Percentiles rank a stretch among this genome's conserved stretches.
These are phyloP conservation scores for Cybosia mesomella DNA, from an alignment of 2,888 invertebrate species.

Conservation along the genomic window DNA sequence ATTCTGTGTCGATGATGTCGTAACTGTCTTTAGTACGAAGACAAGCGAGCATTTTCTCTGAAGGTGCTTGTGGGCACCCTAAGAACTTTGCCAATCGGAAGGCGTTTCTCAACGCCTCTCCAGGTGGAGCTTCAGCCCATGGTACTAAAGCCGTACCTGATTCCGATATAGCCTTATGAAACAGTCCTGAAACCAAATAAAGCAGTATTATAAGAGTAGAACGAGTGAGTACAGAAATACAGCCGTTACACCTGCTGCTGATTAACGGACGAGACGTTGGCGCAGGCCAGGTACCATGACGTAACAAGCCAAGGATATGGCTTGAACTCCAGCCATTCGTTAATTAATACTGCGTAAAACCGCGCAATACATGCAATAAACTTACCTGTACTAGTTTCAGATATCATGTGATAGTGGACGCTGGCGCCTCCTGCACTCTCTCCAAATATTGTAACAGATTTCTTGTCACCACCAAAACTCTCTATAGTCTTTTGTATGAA, in stretches of 20 bases:
- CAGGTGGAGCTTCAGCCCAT: constrained; percentile 89
- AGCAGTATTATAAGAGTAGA: not conserved
- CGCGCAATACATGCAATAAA: not conserved
- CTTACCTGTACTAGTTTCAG: constrained; percentile 85
- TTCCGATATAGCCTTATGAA: constrained; percentile 91
- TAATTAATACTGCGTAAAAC: too few relatives aligned
- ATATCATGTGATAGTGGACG: constrained; percentile 90
- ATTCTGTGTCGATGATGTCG: constrained; percentile 89
- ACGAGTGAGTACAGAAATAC: too few relatives aligned
- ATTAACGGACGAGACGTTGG: too few relatives aligned
- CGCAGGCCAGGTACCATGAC: too few relatives aligned
- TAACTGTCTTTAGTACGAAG: constrained; percentile 87
- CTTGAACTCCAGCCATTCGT: too few relatives aligned
- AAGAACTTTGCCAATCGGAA: constrained; percentile 87
- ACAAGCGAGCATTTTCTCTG: constrained; percentile 87
- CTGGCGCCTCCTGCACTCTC: constrained; percentile 91
- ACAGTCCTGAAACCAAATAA: constrained; percentile 84
- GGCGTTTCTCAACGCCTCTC: constrained; percentile 87
- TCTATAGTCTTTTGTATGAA: constrained; percentile 88
- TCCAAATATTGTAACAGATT: constrained; percentile 89
- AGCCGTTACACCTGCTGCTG: too few relatives aligned
- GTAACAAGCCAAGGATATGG: too few relatives aligned
- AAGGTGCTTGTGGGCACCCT: constrained; percentile 85
- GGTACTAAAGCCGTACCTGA: constrained; percentile 91
- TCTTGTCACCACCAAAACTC: constrained; percentile 88